Evolutionary conservation across 2,797 vertebrate genomes (phyloP).

Genomic region (Chiroxiphia lanceolata): DNA sequence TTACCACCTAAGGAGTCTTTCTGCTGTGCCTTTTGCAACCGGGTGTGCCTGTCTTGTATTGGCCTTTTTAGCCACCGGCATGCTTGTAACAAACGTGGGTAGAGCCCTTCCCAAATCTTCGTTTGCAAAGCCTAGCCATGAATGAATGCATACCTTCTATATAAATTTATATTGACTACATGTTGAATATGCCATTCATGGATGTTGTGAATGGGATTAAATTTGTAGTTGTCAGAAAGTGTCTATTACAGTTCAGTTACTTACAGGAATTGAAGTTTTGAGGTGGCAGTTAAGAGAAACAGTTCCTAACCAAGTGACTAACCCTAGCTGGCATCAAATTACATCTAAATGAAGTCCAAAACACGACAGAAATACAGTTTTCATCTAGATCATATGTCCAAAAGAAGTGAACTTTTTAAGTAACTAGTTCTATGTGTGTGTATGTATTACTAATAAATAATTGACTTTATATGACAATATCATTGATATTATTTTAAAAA

Average conservation of each 20-base stretch:
- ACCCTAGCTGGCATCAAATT: background rate
- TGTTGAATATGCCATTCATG: background rate
- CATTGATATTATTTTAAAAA: background rate
- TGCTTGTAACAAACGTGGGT: too few relatives aligned
- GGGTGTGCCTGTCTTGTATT: too few relatives aligned
- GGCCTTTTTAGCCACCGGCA: too few relatives aligned
- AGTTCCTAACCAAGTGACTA: background rate
- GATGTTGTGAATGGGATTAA: background rate
- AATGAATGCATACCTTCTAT: background rate
- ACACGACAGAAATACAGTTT: background rate
- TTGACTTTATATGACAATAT: background rate
- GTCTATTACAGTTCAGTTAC: background rate
- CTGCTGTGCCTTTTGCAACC: too few relatives aligned
- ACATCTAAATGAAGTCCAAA: background rate
- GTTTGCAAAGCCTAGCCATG: too few relatives aligned
- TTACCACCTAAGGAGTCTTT: too few relatives aligned
- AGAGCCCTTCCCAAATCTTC: too few relatives aligned
- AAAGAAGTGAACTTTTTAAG: background rate
- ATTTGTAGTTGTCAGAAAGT: background rate
- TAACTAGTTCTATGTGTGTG: background rate
- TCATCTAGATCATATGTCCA: background rate
- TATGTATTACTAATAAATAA: background rate
- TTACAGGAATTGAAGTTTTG: background rate
- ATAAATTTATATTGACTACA: background rate
- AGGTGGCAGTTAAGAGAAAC: background rate